These are phyloP conservation scores for Scrobipalpa costella DNA, from an alignment of 2,888 invertebrate genomes.

Conservation along the genomic window DNA sequence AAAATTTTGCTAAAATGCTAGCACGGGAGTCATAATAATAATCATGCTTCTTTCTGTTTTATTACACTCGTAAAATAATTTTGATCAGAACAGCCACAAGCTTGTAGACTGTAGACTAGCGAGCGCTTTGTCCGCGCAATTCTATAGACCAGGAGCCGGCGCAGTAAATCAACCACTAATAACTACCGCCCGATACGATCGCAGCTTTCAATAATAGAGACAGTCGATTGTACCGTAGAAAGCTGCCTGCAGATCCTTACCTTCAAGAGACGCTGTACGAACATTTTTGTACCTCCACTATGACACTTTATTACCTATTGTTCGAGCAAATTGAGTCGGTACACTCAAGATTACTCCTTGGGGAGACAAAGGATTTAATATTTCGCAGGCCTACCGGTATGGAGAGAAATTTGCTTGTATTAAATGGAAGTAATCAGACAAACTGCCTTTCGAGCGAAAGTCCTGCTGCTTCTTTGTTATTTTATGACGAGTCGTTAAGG, in stretches of 20 bases:
- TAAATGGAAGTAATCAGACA: constrained; percentile 17
- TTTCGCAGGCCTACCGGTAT: constrained; percentile 14
- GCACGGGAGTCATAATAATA: no score
- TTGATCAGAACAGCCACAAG: not conserved
- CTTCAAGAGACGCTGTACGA: not conserved
- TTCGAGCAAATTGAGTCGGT: constrained; percentile 32
- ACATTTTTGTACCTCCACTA: constrained; percentile 61
- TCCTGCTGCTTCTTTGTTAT: constrained; percentile 13
- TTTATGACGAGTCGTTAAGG: constrained; percentile 9
- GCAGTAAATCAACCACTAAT: constrained; percentile 74
- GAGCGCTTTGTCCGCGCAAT: not conserved
- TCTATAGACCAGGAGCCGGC: constrained; percentile 33
- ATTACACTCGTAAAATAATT: not conserved
- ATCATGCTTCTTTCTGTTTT: no score
- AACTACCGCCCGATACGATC: constrained; percentile 74
- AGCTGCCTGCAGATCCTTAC: constrained; percentile 26
- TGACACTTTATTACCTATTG: constrained; percentile 66
- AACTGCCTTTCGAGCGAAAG: constrained; percentile 18
- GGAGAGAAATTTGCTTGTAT: constrained; percentile 9
- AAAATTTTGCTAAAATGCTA: no score
- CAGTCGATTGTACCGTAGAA: constrained; percentile 57
- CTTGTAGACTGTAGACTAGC: not conserved
- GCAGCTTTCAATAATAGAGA: constrained; percentile 68
- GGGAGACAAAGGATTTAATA: constrained; percentile 27
- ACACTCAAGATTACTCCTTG: constrained; percentile 25